A percentile compares a stretch with the other conserved stretches of the same genome.
These are phyloP conservation scores for Poecile atricapillus DNA, from an alignment of 2,113 vertebrate genomes.

Conservation along the genomic window DNA sequence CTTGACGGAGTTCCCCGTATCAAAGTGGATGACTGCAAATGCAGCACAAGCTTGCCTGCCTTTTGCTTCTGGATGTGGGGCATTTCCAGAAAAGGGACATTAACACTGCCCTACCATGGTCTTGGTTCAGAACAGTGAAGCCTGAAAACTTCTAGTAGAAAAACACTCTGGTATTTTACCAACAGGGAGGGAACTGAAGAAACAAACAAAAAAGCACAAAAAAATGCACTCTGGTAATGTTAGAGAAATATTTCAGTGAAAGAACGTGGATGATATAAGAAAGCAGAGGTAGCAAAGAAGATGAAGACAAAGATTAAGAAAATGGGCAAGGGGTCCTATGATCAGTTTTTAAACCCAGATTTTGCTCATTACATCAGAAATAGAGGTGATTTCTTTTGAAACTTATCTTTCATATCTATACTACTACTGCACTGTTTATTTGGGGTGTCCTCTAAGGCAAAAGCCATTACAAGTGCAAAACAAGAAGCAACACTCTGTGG, in stretches of 20 bases:
- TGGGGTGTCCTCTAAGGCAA: background rate
- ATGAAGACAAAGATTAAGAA: background rate
- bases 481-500: background rate
- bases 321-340: background rate
- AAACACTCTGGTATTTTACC: background rate
- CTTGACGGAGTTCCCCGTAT: fast-evolving
- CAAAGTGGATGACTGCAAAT: background rate
- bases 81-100: background rate
- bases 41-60: background rate
- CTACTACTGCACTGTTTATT: background rate
- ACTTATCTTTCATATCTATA: background rate
- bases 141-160: background rate
- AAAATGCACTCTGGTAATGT: background rate
- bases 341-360: background rate
- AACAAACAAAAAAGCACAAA: background rate
- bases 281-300: background rate
- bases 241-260: background rate
- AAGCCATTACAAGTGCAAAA: background rate
- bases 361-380: background rate
- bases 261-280: background rate
- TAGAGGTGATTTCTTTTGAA: background rate
- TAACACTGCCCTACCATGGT: background rate
- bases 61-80: background rate
- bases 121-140: background rate
- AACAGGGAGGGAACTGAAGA: background rate